phyloP scores from a whole-genome alignment of 2,888 invertebrate genomes.

The Stramonita haemastoma region DNA sequence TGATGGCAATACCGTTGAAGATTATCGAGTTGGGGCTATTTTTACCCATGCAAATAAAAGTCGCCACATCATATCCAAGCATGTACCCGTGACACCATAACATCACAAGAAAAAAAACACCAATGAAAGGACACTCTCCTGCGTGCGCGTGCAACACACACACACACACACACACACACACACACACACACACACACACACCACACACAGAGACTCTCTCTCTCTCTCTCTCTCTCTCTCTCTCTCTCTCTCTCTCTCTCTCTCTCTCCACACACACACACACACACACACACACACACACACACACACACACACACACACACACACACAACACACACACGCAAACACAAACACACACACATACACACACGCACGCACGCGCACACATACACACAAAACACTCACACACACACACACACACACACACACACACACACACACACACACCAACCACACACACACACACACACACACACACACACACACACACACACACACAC shows the following conservation, averaged over 20 bases:
- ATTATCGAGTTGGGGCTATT: too few species aligned
- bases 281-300: constrained; percentile 1
- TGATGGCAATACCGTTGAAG: too few species aligned
- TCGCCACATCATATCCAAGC: too few species aligned
- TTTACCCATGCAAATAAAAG: too few species aligned
- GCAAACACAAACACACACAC: neutral
- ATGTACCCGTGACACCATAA: too few species aligned
- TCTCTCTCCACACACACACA: neutral
- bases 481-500: constrained; percentile 1
- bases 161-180: constrained; percentile 1
- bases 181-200: neutral
- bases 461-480: neutral
- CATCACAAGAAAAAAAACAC: too few species aligned
- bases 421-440: neutral
- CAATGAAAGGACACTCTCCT: neutral
- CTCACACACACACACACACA: neutral
- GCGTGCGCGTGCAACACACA: neutral
- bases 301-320: neutral
- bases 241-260: too few species aligned
- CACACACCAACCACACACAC: neutral
- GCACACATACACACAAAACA: too few species aligned
- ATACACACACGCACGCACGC: neutral
- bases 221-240: too few species aligned
- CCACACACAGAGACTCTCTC: too few species aligned
- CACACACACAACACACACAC: neutral